Evolutionary conservation across 2,113 vertebrate genomes (phyloP), one percentile per base, ranked within the genome.

Genomic region (Notiomystis cincta): DNA sequence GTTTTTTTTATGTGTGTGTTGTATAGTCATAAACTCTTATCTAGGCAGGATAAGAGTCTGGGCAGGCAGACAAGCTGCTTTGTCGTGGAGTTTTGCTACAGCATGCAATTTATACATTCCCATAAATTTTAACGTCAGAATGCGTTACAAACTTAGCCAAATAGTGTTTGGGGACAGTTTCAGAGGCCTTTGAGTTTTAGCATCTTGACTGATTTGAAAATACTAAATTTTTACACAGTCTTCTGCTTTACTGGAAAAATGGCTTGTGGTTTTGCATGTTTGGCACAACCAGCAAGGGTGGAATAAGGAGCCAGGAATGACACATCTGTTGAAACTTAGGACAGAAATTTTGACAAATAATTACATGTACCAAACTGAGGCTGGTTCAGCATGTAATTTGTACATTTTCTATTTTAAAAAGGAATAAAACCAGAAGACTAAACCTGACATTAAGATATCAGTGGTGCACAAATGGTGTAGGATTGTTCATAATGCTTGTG

Each of bases 251-350:
- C 3, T 38, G 37, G 15, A 9, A 60, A 64, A 77, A 28, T 37
- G 5, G 1, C 14, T 33, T 3, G 3, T 17, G 3, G 23, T 70
- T 75, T 13, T 61, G 16, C 11, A 44, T n/a, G n/a, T n/a, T n/a
- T n/a, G n/a, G n/a, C 14, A 56, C 7, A 58, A 62, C 7, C 2
- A 31, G 1, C 6, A 27, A 31, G 6, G 33, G 3, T 12, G 1
- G 15, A 76, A 23, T 15, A 35, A 15, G 15, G 6, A 42, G 23
- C 37, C 30, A n/a, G 48, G 20, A 56, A n/a, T 40, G 5, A 51
- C 23, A 25, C 4, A 28, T 11, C 13, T 51, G 4, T 47, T 87
- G 60, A 72, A 83, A 80, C 7, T 57, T 60, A 28, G 5, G 20
- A 42, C 14, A 77, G 10, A 81, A 57, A 37, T 89, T 86, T 89